Conservation (phyloP, 2,113 vertebrate genomes). For the Microcebus murinus region DNA sequence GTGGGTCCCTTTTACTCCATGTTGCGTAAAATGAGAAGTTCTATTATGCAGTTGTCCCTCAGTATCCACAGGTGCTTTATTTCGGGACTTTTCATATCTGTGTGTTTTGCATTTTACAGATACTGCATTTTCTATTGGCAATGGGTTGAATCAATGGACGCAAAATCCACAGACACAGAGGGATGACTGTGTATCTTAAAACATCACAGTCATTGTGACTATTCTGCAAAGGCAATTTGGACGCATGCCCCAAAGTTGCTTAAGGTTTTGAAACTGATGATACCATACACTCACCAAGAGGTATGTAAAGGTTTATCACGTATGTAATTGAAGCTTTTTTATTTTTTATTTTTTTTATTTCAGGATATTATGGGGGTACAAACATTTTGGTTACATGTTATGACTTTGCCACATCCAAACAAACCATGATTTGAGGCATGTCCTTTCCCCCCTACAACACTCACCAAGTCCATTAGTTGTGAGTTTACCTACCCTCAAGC, state of each 20-base stretch:
- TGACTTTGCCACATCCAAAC: too few species aligned
- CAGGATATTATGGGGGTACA: too few species aligned
- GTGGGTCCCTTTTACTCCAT: too few species aligned
- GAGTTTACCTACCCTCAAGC: too few species aligned
- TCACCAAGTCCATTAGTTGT: too few species aligned
- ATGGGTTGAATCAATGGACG: neutral
- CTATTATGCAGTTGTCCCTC: neutral
- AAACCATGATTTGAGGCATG: too few species aligned
- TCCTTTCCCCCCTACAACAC: too few species aligned
- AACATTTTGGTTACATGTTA: too few species aligned
- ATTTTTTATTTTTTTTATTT: too few species aligned
- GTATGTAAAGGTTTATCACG: neutral
- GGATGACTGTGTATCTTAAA: neutral
- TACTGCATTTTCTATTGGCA: neutral
- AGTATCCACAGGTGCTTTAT: neutral
- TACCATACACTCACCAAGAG: neutral
- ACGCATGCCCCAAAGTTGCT: neutral
- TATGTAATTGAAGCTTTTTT: neutral
- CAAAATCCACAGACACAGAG: neutral
- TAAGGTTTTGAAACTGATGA: neutral
- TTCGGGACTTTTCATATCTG: neutral
- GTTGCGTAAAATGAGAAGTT: neutral
- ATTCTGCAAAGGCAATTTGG: neutral
- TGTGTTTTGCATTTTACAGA: neutral
- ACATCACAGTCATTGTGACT: neutral